phyloP scores from a whole-genome alignment of 2,797 vertebrate genomes.

The Mus spretus region DNA sequence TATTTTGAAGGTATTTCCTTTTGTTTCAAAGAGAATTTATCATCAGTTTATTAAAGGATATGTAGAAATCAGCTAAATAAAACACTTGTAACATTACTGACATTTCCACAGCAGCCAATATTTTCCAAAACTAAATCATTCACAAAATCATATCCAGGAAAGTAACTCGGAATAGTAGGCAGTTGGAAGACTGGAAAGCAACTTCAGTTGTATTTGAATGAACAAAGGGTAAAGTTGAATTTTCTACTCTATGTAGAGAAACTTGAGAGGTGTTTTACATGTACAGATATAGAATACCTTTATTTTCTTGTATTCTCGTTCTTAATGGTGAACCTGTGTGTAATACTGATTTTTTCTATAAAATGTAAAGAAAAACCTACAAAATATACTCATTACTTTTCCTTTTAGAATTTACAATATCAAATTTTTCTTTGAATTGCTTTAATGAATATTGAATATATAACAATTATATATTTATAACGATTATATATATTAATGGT shows the following conservation, averaged over 20 bases:
- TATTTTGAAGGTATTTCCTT: not conserved
- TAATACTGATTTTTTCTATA: not conserved
- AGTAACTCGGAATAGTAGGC: not conserved
- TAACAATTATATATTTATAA: too few species aligned
- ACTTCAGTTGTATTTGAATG: not conserved
- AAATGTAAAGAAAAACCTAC: not conserved
- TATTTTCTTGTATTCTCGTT: not conserved
- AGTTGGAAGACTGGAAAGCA: not conserved
- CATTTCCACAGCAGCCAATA: slow-evolving; percentile 17
- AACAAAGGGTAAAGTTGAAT: not conserved
- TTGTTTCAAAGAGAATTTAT: not conserved
- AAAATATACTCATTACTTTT: not conserved
- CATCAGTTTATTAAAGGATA: not conserved
- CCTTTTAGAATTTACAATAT: not conserved
- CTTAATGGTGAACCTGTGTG: not conserved
- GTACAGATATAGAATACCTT: not conserved
- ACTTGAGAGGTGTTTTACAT: not conserved
- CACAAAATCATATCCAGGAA: not conserved
- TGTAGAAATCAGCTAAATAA: slow-evolving; percentile 15
- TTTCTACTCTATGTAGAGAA: not conserved
- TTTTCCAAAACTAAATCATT: not conserved
- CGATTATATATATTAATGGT: not conserved
- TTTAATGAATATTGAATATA: not conserved
- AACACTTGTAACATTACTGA: not conserved
- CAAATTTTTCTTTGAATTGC: not conserved